These are phyloP conservation scores for Ceratosolen solmsi DNA, from an alignment of 1,140 invertebrate genomes.

Conservation along the genomic window DNA sequence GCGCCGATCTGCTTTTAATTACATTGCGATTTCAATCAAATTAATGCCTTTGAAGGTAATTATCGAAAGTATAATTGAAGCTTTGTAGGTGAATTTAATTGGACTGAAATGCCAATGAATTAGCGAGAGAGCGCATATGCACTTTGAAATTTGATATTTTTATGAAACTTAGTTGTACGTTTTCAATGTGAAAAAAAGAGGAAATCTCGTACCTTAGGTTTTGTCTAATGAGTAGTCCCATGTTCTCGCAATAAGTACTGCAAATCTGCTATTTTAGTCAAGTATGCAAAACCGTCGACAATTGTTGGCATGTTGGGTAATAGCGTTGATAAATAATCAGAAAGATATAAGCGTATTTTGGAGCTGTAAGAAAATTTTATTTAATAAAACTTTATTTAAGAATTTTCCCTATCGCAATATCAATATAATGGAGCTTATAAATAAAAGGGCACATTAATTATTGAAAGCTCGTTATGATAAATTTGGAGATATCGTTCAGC, in stretches of 20 bases:
- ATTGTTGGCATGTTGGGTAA: not conserved
- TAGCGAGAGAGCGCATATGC: not conserved
- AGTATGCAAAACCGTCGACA: not conserved
- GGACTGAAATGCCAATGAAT: not conserved
- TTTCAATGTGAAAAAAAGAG: too few relatives aligned
- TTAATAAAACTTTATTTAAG: too few relatives aligned
- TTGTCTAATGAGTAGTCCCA: not conserved
- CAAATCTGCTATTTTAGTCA: not conserved
- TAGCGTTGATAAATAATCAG: not conserved
- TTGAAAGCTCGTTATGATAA: too few relatives aligned
- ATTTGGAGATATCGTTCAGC: too few relatives aligned
- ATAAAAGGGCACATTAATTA: too few relatives aligned
- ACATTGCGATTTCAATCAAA: too few relatives aligned
- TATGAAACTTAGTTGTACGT: too few relatives aligned
- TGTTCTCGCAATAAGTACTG: too few relatives aligned
- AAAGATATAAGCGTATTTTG: not conserved
- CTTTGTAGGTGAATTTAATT: not conserved
- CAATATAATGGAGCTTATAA: too few relatives aligned
- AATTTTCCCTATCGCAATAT: too few relatives aligned
- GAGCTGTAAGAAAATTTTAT: not conserved
- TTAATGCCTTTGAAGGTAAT: not conserved
- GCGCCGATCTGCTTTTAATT: too few relatives aligned
- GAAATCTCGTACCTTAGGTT: not conserved
- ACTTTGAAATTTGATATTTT: too few relatives aligned
- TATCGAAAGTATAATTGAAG: not conserved